Evolutionary conservation across 1,140 invertebrate genomes (phyloP).

Genomic region (Drosophila setifemur): DNA sequence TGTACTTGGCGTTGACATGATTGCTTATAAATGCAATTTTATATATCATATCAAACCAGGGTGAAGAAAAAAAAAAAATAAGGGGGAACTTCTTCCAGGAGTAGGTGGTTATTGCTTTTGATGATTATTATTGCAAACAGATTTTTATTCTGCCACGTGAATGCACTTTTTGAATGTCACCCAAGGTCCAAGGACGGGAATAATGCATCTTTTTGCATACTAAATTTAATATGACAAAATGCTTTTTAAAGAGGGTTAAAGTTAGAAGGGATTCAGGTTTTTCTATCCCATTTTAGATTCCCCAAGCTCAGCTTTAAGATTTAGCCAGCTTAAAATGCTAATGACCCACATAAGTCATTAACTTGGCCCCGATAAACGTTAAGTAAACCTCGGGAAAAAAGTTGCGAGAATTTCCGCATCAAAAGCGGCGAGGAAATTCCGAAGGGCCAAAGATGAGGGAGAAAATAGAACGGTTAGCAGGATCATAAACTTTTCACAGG

Average conservation of each 20-base stretch:
- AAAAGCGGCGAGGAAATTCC: slow-evolving; percentile 4
- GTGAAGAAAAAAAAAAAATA: not conserved
- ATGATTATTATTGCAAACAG: slow-evolving; percentile 78
- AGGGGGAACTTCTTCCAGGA: not conserved
- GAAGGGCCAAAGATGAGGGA: not conserved
- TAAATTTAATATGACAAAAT: no score
- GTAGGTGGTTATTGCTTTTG: slow-evolving; percentile 49
- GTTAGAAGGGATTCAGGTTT: no score
- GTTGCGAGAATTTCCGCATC: slow-evolving; percentile 23
- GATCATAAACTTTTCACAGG: slow-evolving; percentile 57
- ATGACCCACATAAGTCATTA: slow-evolving; percentile 74
- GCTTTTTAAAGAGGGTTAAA: no score
- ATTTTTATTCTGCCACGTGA: slow-evolving; percentile 51
- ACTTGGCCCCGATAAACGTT: slow-evolving; percentile 65
- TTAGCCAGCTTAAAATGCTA: slow-evolving; percentile 50
- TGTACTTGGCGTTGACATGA: slow-evolving; percentile 70
- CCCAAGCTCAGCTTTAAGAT: slow-evolving; percentile 1
- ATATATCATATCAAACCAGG: slow-evolving; percentile 59
- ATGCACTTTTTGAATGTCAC: slow-evolving; percentile 56
- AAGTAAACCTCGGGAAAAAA: slow-evolving; percentile 41
- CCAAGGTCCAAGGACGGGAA: not conserved
- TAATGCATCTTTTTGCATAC: not conserved
- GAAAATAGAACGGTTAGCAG: slow-evolving; percentile 20
- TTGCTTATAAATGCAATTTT: slow-evolving; percentile 80
- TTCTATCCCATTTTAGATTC: no score